Evolutionary conservation across 2,797 vertebrate genomes (phyloP).

Genomic region (Rhadinocentrus ornatus): DNA sequence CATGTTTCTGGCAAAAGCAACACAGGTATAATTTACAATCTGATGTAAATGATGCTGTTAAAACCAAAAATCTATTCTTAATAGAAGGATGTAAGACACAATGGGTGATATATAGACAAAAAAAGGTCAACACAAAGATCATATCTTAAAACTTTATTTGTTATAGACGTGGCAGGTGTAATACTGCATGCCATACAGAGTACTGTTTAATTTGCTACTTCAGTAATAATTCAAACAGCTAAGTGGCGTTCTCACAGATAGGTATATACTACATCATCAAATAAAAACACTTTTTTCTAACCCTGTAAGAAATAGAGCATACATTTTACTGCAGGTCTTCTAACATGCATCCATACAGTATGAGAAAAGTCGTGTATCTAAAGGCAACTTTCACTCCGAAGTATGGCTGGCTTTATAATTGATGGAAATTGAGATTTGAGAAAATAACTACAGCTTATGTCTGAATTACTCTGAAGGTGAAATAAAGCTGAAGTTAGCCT

Average conservation of each 20-base stretch:
- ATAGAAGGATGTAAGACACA: neutral
- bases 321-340: neutral
- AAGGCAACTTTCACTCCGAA: constrained; percentile 2
- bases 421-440: constrained; percentile 27
- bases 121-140: constrained; percentile 32
- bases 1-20: neutral
- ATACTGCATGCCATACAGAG: constrained; percentile 30
- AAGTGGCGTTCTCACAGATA: neutral
- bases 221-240: constrained; percentile 15
- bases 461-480: constrained; percentile 36
- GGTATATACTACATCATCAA: neutral
- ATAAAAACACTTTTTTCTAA: constrained; percentile 9
- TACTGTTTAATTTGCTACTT: constrained; percentile 1
- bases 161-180: constrained; percentile 24
- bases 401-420: neutral
- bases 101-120: constrained; percentile 19
- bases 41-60: neutral
- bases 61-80: neutral
- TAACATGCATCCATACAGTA: neutral
- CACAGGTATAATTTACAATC: neutral
- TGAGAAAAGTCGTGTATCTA: constrained; percentile 7
- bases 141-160: constrained; percentile 52
- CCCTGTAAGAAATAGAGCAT: neutral
- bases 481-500: constrained; percentile 40
- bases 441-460: constrained; percentile 23